Base-by-base conservation (phyloP, 2,113 vertebrate genomes). In the Tor tambroides region DNA sequence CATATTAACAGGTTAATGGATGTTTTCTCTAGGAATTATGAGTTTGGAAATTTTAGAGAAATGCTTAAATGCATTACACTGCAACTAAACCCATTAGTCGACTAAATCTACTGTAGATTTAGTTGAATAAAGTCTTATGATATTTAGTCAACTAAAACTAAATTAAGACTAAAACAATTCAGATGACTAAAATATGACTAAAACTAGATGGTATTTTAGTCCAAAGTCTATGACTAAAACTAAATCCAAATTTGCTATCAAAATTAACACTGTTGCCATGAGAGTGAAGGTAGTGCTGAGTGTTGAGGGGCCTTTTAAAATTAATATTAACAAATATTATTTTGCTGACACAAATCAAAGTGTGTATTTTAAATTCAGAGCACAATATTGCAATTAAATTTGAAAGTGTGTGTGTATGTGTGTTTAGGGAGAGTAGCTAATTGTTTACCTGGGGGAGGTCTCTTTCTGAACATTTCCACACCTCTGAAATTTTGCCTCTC, bases 381-480 rank as follows among this genome's bases (percentile, higher is more conserved):
- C n/a, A 65, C 80, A 67, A 63, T 15, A 26, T 46, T 4, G n/a
- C 41, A 67, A 67, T 61, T 61, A 5, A 9, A 61, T 41, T 32
- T 35, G 14, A 54, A 23, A 56, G 59, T 65, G 35, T 28, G 63
- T 83, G 23, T 78, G 23, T 26, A 28, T 23, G 21, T 78, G 41
- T 23, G 67, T 23, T 69, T 51, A 85, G 17, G 69, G 26, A 69
- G n/a, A 71, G 7, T 49, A 79, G 43, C 15, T 56, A 32, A 85
- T 77, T 56, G 86, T 65, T 91, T 86, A 95, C 95, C 95, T 94
- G 94, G 92, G 92, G 94, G 94, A 93, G 92, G 92, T 88, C 91
- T 95, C 92, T 95, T 94, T 92, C 93, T 94, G 92, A 95, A 96
- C 95, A 95, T 95, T 91, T 95, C 95, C 94, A 91, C 92, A 91